Conservation (phyloP, 2,888 invertebrate species). For the Pachycephus smyrnensis region DNA sequence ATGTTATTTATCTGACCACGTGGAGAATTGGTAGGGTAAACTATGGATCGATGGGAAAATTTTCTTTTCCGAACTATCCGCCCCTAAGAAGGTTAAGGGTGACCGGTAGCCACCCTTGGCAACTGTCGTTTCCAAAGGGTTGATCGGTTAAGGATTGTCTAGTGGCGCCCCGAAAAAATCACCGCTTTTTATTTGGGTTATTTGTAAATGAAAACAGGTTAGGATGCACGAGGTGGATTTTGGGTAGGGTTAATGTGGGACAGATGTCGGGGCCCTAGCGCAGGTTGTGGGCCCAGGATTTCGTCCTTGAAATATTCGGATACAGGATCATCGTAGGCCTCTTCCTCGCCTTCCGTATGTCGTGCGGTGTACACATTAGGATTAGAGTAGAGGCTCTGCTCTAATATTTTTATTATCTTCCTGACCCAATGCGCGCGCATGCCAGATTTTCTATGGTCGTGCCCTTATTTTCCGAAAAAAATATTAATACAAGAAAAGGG, state of each 20-base stretch:
- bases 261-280: conserved; percentile 35
- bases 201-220: conserved; percentile 39
- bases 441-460: conserved; percentile 3
- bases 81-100: not conserved
- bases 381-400: not conserved
- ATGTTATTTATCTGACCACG: conserved; percentile 31
- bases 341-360: conserved; percentile 38
- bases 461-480: not conserved
- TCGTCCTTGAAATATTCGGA: conserved; percentile 1
- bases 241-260: conserved; percentile 26
- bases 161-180: conserved; percentile 29
- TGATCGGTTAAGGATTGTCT: not conserved
- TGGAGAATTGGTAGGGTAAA: conserved; percentile 4
- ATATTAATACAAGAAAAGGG: not conserved
- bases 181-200: conserved; percentile 24
- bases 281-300: conserved; percentile 32
- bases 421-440: not conserved
- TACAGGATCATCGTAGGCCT: not conserved
- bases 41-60: not conserved
- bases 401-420: not conserved
- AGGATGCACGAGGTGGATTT: conserved; percentile 14
- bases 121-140: not conserved
- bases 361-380: not conserved
- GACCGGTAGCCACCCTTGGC: not conserved
- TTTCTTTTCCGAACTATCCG: not conserved